These are phyloP conservation scores for Agelastica alni DNA, from an alignment of 2,888 invertebrate genomes.

Conservation along the genomic window DNA sequence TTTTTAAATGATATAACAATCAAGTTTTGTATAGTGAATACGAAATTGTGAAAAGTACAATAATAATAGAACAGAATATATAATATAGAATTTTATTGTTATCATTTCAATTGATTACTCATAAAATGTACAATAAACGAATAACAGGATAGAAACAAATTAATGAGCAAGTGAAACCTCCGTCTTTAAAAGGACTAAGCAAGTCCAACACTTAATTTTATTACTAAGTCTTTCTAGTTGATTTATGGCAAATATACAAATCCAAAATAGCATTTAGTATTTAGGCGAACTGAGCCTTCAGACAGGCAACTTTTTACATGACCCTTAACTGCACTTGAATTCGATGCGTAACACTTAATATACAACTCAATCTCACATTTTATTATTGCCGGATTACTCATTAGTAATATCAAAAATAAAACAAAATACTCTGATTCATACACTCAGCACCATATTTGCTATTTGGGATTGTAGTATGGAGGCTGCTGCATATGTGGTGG, in stretches of 20 bases:
- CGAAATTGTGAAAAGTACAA: slow-evolving; percentile 7
- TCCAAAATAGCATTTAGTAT: slow-evolving; percentile 54
- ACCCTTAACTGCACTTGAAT: slow-evolving; percentile 57
- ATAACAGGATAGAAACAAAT: slow-evolving; percentile 59
- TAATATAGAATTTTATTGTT: slow-evolving; percentile 59
- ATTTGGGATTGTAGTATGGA: slow-evolving; percentile 58
- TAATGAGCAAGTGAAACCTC: slow-evolving; percentile 58
- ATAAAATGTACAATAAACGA: slow-evolving; percentile 59
- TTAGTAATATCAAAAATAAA: slow-evolving; percentile 58
- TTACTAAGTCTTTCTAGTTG: slow-evolving; percentile 43
- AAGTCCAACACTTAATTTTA: slow-evolving; percentile 49
- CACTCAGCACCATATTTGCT: slow-evolving; percentile 55
- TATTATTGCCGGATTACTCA: slow-evolving; percentile 56
- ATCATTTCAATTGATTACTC: slow-evolving; percentile 57
- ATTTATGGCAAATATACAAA: slow-evolving; percentile 57
- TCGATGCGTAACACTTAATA: slow-evolving; percentile 54
- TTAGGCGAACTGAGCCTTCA: slow-evolving; percentile 50
- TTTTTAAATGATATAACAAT: background rate
- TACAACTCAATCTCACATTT: slow-evolving; percentile 52
- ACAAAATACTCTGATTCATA: slow-evolving; percentile 54
- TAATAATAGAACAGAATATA: slow-evolving; percentile 45
- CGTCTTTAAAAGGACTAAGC: slow-evolving; percentile 54
- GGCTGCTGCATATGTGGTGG: slow-evolving; percentile 58
- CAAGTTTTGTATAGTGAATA: background rate
- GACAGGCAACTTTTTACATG: slow-evolving; percentile 54